phyloP scores from a whole-genome alignment of 2,113 vertebrate species.

The Romanogobio albipinnatus region DNA sequence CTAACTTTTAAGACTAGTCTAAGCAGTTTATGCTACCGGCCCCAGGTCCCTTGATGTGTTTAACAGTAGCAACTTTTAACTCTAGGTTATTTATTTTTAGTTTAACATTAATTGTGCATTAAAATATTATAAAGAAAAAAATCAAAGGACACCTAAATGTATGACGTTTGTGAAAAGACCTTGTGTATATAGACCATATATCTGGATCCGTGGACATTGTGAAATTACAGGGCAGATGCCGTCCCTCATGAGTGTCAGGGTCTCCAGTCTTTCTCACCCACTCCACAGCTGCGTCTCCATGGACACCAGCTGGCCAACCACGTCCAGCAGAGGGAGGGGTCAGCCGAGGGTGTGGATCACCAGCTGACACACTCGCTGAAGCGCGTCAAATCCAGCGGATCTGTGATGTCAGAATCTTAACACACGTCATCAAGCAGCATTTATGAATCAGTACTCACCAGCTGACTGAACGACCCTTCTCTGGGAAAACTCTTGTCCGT shows the following conservation, averaged over 20 bases:
- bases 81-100: background rate
- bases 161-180: background rate
- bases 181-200: background rate
- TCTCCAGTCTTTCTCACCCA: conserved; percentile 51
- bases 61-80: background rate
- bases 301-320: conserved; percentile 56
- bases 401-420: background rate
- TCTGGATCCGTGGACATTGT: background rate
- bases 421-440: background rate
- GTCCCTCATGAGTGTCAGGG: conserved; percentile 29
- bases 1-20: too few species aligned
- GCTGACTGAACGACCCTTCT: background rate
- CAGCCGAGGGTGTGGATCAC: background rate
- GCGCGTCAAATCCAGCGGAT: background rate
- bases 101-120: background rate
- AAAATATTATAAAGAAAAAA: background rate
- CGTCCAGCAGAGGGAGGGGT: conserved; percentile 21
- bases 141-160: background rate
- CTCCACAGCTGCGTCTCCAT: conserved; percentile 48
- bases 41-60: background rate
- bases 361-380: conserved; percentile 37
- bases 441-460: conserved; percentile 10
- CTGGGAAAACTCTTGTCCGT: background rate
- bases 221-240: conserved; percentile 41
- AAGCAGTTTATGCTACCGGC: too few species aligned